Evolutionary conservation across 2,113 vertebrate genomes (phyloP).

Genomic region (Turnix velox): DNA sequence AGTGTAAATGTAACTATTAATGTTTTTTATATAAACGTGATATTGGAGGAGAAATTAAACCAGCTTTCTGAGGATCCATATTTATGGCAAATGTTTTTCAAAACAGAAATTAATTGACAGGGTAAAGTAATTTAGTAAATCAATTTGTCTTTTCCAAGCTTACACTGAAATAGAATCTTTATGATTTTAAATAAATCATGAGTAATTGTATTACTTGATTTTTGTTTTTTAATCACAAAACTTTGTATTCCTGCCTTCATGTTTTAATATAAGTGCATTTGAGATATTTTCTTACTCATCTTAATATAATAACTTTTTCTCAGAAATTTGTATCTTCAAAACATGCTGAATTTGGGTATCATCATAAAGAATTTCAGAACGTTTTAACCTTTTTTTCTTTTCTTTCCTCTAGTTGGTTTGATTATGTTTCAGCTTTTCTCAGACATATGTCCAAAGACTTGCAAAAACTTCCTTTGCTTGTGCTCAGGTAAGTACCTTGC

Average conservation of each 20-base stretch:
- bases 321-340: background rate
- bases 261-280: background rate
- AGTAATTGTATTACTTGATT: background rate
- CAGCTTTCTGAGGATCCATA: background rate
- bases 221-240: background rate
- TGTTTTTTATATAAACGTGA: background rate
- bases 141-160: background rate
- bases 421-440: conserved; percentile 98
- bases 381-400: background rate
- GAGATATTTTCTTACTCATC: background rate
- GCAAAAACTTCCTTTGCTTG: conserved; percentile 96
- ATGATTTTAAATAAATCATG: background rate
- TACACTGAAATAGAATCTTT: background rate
- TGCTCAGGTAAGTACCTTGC: conserved; percentile 85
- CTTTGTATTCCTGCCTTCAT: background rate
- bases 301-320: background rate
- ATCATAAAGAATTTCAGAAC: background rate
- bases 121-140: background rate
- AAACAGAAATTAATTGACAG: background rate
- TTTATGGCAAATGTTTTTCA: background rate
- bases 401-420: conserved; percentile 84
- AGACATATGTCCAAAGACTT: conserved; percentile 96
- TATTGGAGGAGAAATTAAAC: background rate
- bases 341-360: fast-evolving
- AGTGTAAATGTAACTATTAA: background rate